These are phyloP conservation scores for Stigmatopora nigra DNA, from an alignment of 2,113 vertebrate species.

Conservation along the genomic window DNA sequence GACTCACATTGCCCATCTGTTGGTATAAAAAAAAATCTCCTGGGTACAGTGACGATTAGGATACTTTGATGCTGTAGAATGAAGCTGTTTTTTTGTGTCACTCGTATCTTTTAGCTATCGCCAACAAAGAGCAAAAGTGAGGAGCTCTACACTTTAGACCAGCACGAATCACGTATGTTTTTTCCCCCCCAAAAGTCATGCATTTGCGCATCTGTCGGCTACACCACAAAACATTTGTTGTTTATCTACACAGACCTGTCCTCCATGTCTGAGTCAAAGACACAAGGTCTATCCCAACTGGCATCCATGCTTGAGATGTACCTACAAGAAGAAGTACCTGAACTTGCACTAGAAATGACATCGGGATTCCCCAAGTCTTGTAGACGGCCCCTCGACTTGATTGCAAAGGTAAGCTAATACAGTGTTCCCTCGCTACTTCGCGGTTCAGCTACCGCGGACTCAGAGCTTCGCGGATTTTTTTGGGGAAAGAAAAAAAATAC, in stretches of 20 bases:
- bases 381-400: constrained; percentile 78
- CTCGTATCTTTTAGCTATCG: constrained; percentile 66
- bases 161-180: constrained; percentile 89
- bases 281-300: constrained; percentile 79
- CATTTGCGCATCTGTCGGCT: background rate
- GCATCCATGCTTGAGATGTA: constrained; percentile 77
- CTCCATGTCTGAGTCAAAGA: constrained; percentile 82
- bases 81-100: background rate
- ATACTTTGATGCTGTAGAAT: background rate
- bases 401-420: constrained; percentile 82
- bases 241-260: constrained; percentile 67
- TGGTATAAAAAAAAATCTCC: background rate
- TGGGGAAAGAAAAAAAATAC: too few relatives aligned
- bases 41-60: background rate
- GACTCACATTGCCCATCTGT: background rate
- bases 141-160: constrained; percentile 77
- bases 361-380: constrained; percentile 66
- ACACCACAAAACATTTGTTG: background rate
- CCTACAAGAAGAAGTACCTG: constrained; percentile 72
- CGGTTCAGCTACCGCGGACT: too few relatives aligned
- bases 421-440: too few relatives aligned
- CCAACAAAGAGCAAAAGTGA: constrained; percentile 65
- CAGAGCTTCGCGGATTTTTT: too few relatives aligned
- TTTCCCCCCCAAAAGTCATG: background rate
- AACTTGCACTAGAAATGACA: constrained; percentile 50